Evolutionary conservation across 2,113 vertebrate genomes (phyloP).

Genomic region (Nicator chloris): DNA sequence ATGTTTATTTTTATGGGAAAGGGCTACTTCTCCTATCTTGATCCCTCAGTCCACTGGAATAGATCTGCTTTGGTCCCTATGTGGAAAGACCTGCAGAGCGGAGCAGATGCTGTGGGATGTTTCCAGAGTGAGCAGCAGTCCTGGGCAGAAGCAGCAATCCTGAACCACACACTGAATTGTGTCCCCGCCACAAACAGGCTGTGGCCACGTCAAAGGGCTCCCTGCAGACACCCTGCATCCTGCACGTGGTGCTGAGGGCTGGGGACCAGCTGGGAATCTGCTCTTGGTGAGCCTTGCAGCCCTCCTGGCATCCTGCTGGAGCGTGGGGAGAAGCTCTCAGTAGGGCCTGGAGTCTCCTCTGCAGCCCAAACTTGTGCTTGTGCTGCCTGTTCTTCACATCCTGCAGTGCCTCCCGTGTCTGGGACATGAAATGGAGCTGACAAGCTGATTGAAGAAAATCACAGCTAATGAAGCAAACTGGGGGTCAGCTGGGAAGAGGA

Average conservation of each 20-base stretch:
- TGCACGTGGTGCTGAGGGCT: neutral
- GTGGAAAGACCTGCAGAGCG: neutral
- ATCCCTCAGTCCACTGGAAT: neutral
- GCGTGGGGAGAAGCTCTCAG: neutral
- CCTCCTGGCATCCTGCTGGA: neutral
- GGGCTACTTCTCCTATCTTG: neutral
- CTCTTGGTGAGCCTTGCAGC: neutral
- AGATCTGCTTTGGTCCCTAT: neutral
- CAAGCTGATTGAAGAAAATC: neutral
- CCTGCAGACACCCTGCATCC: neutral
- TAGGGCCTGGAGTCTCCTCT: neutral
- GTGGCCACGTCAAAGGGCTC: accelerated
- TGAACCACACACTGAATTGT: neutral
- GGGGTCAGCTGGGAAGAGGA: neutral
- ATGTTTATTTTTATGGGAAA: neutral
- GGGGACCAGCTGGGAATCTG: neutral
- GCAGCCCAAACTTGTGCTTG: neutral
- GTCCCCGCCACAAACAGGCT: neutral
- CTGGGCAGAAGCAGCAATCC: neutral
- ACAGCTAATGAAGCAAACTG: neutral
- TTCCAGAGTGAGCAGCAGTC: neutral
- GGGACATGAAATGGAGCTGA: neutral
- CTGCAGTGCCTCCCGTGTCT: neutral
- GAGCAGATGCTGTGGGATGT: neutral
- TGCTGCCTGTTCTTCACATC: neutral